Evolutionary conservation across 1,140 invertebrate species (phyloP).

Genomic region (Magallana ariakensis): DNA sequence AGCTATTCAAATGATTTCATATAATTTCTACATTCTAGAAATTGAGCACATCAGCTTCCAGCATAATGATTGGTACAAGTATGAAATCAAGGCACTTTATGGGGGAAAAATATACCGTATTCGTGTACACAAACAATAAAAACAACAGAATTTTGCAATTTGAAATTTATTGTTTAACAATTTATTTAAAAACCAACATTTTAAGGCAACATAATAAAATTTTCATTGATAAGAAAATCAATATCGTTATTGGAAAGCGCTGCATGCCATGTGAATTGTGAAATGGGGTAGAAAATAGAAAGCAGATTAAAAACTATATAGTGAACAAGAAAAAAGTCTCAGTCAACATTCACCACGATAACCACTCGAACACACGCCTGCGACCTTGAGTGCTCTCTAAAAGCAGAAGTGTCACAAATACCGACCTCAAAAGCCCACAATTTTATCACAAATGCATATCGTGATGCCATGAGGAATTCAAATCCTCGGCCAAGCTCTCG

Average conservation of each 20-base stretch:
- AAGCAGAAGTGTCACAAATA: slow-evolving; percentile 40
- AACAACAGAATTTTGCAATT: neutral
- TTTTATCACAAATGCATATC: slow-evolving; percentile 36
- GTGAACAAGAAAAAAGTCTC: neutral
- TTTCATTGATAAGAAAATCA: neutral
- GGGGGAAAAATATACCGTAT: no score
- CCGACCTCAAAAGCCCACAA: slow-evolving; percentile 32
- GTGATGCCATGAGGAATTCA: slow-evolving; percentile 39
- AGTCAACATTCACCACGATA: slow-evolving; percentile 4
- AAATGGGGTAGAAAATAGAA: neutral
- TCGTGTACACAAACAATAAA: neutral
- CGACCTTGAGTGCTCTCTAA: slow-evolving; percentile 35
- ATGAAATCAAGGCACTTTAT: neutral
- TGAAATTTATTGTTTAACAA: neutral
- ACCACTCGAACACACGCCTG: slow-evolving; percentile 18
- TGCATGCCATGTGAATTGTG: slow-evolving; percentile 30
- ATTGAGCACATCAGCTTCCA: neutral
- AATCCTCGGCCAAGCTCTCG: slow-evolving; percentile 31
- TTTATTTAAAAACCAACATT: neutral
- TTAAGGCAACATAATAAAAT: neutral
- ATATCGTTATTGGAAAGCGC: slow-evolving; percentile 17
- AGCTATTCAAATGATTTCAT: neutral
- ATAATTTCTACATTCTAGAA: neutral
- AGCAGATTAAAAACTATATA: slow-evolving; percentile 12
- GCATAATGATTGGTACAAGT: neutral